Evolutionary conservation across 2,888 invertebrate genomes (phyloP).

Genomic region (Hanleya hanleyi): DNA sequence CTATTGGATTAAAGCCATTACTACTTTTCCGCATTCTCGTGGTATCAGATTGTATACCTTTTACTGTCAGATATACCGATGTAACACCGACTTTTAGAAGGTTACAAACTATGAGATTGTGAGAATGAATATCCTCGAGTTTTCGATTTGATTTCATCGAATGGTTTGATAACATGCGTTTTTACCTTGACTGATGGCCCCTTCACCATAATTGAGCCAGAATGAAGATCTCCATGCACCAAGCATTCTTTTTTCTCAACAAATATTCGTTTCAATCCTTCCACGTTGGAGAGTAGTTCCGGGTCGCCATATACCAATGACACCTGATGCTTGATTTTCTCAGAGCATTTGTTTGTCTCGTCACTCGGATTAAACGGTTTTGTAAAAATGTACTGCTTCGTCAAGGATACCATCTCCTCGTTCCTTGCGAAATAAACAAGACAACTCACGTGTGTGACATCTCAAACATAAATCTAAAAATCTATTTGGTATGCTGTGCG

Average conservation of each 20-base stretch:
- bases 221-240: constrained; percentile 58
- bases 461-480: background rate
- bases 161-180: no score
- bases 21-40: no score
- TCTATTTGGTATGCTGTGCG: background rate
- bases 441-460: no score
- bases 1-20: no score
- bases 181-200: constrained; percentile 37
- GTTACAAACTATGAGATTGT: no score
- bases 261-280: constrained; percentile 46
- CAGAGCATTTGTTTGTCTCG: constrained; percentile 44
- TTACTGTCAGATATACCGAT: no score
- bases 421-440: constrained; percentile 39
- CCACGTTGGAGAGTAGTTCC: constrained; percentile 38
- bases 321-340: constrained; percentile 37
- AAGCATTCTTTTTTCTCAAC: constrained; percentile 55
- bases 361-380: constrained; percentile 42
- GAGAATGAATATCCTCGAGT: no score
- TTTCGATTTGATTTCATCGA: no score
- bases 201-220: constrained; percentile 54
- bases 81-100: no score
- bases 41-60: no score
- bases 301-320: constrained; percentile 42
- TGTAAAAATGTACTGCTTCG: constrained; percentile 50
- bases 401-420: constrained; percentile 39